Evolutionary conservation across 2,113 vertebrate species (phyloP).

Genomic region (Neogale vison): DNA sequence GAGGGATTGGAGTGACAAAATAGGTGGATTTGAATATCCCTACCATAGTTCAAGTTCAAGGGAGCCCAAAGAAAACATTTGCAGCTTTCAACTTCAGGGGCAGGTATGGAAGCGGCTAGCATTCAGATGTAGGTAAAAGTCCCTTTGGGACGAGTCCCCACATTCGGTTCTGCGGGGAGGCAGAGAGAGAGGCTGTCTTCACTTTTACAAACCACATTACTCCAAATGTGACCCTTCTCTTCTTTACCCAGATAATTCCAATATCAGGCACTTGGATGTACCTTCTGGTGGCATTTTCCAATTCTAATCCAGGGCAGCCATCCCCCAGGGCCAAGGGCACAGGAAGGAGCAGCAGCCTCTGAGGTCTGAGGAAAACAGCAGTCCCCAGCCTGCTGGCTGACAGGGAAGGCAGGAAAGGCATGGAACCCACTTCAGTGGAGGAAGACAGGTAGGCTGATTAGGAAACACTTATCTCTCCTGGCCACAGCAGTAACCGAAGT

Average conservation of each 20-base stretch:
- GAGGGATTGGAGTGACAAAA: not conserved
- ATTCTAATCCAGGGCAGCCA: not conserved
- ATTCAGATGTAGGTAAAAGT: not conserved
- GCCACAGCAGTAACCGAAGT: not conserved
- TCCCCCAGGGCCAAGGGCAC: not conserved
- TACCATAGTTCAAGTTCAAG: not conserved
- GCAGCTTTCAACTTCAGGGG: not conserved
- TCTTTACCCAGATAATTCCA: not conserved
- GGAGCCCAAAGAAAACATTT: not conserved
- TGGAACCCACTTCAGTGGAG: fast-evolving
- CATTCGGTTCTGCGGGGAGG: not conserved
- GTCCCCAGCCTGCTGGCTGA: no score
- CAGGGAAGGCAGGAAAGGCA: not conserved
- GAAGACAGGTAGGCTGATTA: not conserved
- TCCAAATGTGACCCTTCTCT: not conserved
- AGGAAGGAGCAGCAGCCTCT: not conserved
- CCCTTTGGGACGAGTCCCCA: not conserved
- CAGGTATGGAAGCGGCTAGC: not conserved
- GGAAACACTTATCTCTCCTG: not conserved
- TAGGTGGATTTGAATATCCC: not conserved
- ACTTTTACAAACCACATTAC: not conserved
- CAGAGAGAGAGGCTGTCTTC: not conserved
- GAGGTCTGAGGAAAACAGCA: not conserved
- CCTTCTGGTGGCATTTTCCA: not conserved
- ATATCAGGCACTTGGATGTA: not conserved